A percentile compares a stretch with the other conserved stretches of the same genome.
These are phyloP conservation scores for Tigriopus californicus DNA, from an alignment of 2,888 invertebrate species.

Conservation along the genomic window DNA sequence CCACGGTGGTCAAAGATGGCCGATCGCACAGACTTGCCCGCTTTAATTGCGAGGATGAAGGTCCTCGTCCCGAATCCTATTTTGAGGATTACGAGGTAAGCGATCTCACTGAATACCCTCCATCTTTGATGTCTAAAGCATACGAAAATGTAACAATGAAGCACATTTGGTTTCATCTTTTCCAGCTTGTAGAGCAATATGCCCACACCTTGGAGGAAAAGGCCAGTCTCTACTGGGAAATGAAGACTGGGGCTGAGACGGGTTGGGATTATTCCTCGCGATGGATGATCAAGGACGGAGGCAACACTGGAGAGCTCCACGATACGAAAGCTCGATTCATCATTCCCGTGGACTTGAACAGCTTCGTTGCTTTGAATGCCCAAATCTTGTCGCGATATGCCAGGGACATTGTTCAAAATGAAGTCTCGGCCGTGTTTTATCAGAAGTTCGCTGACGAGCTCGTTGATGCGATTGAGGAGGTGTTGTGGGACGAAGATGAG, in stretches of 20 bases:
- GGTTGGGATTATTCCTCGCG: conserved; percentile 91
- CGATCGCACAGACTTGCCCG: not conserved
- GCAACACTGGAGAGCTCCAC: conserved; percentile 36
- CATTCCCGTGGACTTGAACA: conserved; percentile 62
- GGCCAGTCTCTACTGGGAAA: conserved; percentile 50
- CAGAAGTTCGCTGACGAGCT: not conserved
- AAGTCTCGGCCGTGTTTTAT: not conserved
- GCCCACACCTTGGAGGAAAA: conserved; percentile 25
- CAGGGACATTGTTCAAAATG: conserved; percentile 35
- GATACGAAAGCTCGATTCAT: conserved; percentile 44
- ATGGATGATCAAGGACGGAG: conserved; percentile 46
- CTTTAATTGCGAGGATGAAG: conserved; percentile 25
- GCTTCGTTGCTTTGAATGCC: conserved; percentile 51
- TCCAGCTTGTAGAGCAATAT: no score
- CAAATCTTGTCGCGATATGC: not conserved
- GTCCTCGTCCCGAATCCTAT: conserved; percentile 81
- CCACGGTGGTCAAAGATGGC: conserved; percentile 19
- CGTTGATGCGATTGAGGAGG: conserved; percentile 39
- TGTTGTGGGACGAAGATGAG: conserved; percentile 52
- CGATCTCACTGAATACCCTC: conserved; percentile 20
- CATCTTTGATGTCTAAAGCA: no score
- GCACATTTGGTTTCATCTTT: no score
- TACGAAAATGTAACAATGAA: no score
- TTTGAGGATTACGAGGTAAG: conserved; percentile 33
- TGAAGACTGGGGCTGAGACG: conserved; percentile 78